Conservation (phyloP, 2,888 invertebrate genomes). For the Ganaspis brasiliensis region DNA sequence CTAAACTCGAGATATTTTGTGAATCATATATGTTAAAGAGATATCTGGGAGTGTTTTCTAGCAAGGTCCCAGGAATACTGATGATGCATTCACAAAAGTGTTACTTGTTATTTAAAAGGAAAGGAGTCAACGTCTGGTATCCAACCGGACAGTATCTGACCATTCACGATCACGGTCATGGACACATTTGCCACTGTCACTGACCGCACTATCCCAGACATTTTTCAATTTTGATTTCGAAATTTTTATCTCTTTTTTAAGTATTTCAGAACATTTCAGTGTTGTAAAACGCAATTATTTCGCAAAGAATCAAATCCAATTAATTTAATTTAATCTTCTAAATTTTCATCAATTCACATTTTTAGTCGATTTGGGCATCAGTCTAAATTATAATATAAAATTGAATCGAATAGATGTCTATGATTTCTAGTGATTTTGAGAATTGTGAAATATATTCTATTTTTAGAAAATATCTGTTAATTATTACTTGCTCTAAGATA, state of each 20-base stretch:
- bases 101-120: conserved; percentile 73
- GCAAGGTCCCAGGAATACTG: conserved; percentile 71
- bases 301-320: too few species aligned
- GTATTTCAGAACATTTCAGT: too few species aligned
- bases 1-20: conserved; percentile 64
- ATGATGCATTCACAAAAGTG: conserved; percentile 70
- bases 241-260: too few species aligned
- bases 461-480: too few species aligned
- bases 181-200: conserved; percentile 70
- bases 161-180: conserved; percentile 78
- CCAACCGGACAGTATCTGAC: conserved; percentile 70
- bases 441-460: too few species aligned
- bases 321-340: too few species aligned
- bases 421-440: too few species aligned
- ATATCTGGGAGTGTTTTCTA: conserved; percentile 69
- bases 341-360: not conserved
- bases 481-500: too few species aligned
- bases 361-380: too few species aligned
- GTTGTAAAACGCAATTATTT: too few species aligned
- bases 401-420: too few species aligned
- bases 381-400: too few species aligned
- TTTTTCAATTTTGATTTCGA: not conserved
- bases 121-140: conserved; percentile 71
- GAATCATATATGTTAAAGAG: conserved; percentile 61
- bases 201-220: conserved; percentile 72